Evolutionary conservation across 2,888 invertebrate species (phyloP).

Genomic region (Rhyacophila evoluta): DNA sequence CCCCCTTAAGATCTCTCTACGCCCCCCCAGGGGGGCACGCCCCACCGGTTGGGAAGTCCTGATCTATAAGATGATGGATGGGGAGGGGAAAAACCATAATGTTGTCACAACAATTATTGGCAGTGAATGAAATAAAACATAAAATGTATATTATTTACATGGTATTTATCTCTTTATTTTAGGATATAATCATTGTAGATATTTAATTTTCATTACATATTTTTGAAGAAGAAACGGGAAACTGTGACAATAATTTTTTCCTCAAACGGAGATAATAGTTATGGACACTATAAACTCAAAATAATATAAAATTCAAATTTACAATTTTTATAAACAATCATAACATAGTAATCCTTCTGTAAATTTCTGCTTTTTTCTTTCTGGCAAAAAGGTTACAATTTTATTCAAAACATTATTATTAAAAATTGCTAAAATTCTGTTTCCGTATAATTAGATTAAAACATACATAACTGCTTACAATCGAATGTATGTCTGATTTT

Average conservation of each 20-base stretch:
- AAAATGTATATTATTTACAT: conserved; percentile 45
- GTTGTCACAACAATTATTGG: background rate
- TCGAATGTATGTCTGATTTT: conserved; percentile 1
- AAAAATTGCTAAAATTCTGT: conserved; percentile 43
- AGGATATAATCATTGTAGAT: conserved; percentile 55
- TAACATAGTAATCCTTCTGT: conserved; percentile 45
- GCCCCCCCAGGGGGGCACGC: no score
- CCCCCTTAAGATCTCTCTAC: no score
- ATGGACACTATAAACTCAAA: conserved; percentile 51
- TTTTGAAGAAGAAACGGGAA: conserved; percentile 51
- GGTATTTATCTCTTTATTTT: conserved; percentile 54
- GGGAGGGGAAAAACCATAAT: no score
- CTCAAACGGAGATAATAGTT: conserved; percentile 41
- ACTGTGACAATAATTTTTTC: conserved; percentile 47
- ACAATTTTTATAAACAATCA: conserved; percentile 53
- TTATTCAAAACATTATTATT: conserved; percentile 43
- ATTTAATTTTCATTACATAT: conserved; percentile 55
- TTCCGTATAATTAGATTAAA: conserved; percentile 35
- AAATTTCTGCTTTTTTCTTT: conserved; percentile 41
- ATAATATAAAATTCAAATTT: conserved; percentile 52
- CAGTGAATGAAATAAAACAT: conserved; percentile 29
- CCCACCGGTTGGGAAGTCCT: no score
- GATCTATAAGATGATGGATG: no score
- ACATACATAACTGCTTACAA: conserved; percentile 32
- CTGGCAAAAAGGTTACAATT: conserved; percentile 50